phyloP scores from a whole-genome alignment of 2,888 invertebrate species.

The Dynastes hyllus region DNA sequence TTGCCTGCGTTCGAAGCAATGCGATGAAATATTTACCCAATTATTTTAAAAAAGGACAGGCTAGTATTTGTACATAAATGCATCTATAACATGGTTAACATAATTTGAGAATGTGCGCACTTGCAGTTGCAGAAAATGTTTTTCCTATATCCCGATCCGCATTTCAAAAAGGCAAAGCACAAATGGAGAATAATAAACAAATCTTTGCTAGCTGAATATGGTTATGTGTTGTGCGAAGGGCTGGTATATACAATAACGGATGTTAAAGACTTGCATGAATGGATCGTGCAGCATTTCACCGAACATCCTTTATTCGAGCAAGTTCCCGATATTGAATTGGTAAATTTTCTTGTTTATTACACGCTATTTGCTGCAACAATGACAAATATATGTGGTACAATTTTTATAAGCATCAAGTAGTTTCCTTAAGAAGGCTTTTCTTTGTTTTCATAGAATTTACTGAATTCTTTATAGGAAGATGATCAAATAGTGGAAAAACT shows the following conservation, averaged over 20 bases:
- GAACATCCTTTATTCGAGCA: slow-evolving; percentile 92
- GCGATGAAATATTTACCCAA: slow-evolving; percentile 99
- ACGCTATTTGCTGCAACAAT: slow-evolving; percentile 4
- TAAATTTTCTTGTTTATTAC: slow-evolving; percentile 66
- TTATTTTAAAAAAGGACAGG: slow-evolving; percentile 95
- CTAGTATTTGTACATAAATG: slow-evolving; percentile 64
- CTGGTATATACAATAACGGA: slow-evolving; percentile 98
- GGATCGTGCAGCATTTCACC: slow-evolving; percentile 95
- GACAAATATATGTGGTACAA: background rate
- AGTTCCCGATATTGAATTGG: slow-evolving; percentile 83
- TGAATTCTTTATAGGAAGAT: slow-evolving; percentile 72
- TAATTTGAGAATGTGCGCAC: slow-evolving; percentile 52
- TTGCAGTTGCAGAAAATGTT: slow-evolving; percentile 95
- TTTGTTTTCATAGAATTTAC: background rate
- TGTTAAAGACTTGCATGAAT: slow-evolving; percentile 96
- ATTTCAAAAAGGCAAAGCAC: slow-evolving; percentile 98
- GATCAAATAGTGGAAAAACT: slow-evolving; percentile 94
- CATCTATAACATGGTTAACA: background rate
- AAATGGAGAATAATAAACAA: slow-evolving; percentile 99
- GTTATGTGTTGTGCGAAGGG: slow-evolving; percentile 89
- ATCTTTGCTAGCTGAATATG: slow-evolving; percentile 95
- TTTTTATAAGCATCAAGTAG: background rate
- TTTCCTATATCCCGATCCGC: slow-evolving; percentile 99
- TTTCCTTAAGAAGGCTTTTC: background rate
- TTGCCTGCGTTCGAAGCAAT: slow-evolving; percentile 96